Evolutionary conservation across 1,140 invertebrate genomes (phyloP), one percentile per base, ranked within the genome.

Genomic region (Tribolium madens): DNA sequence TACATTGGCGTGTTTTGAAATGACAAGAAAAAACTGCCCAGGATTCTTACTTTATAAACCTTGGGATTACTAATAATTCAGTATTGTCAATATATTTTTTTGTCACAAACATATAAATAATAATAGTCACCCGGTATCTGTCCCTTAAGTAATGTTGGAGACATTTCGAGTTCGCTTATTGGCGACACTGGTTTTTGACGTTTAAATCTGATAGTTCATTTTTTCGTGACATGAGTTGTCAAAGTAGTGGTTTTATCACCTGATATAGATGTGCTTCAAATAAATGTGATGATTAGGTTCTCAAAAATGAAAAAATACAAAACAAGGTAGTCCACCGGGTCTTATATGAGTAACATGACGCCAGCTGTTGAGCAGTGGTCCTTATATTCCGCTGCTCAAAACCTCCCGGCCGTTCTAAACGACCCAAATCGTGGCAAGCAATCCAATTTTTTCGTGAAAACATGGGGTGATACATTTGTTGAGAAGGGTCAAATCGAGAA

Each of bases 401-500:
- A 99, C 87, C 89, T 99, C 78, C 95, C 98, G 15, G 96, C 97
- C 64, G 96, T 98, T 72, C 89, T 99, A 18, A 98, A 98, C 88
- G 97, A 99, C 88, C 98, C 98, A 0, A 92, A 93, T 57, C 92
- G 93, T 81, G 93, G 95, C 70, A 96, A 96, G 86, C 95, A 95
- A 84, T 92, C 90, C 83, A 96, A 97, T 84, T 97, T 99, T 82
- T 97, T 99, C 83, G 98, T 97, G 0, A 97, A 96, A 86, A 97
- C 96, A 78, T 99, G 98, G 98, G 98, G 98, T 46, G 97, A 98
- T 83, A 90, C 91, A 74, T 99, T 99, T 87, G 90, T 97, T 4
- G 96, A 98, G 76, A 93, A 92, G 80, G 86, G 88, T 17, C 89
- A 92, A 12, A 91, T 98, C 83, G 90, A 92, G 14, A 91, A 91